Percentiles rank a stretch among this genome's conserved stretches.
phyloP scores from a whole-genome alignment of 2,113 vertebrate genomes.

The Pterocles gutturalis region DNA sequence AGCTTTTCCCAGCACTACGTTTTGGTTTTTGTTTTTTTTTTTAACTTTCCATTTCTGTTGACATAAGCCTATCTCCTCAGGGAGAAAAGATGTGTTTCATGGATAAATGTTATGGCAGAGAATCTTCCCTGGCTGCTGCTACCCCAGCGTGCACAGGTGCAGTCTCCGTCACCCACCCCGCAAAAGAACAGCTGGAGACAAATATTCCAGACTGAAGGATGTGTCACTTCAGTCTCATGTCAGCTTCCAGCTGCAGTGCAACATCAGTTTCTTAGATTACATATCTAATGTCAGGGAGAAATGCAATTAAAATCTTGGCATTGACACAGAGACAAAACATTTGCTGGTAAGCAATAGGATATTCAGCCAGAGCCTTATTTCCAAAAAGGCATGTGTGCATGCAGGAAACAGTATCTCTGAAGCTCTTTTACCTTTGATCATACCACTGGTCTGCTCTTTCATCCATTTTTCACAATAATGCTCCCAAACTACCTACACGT shows the following conservation, averaged over 20 bases:
- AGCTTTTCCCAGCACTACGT: neutral
- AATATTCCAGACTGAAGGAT: constrained; percentile 4
- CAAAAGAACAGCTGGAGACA: constrained; percentile 35
- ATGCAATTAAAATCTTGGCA: constrained; percentile 43
- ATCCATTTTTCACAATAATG: neutral
- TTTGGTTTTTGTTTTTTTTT: neutral
- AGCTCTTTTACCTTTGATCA: neutral
- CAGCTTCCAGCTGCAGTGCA: constrained; percentile 27
- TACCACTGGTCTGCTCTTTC: neutral
- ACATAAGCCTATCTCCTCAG: constrained; percentile 36
- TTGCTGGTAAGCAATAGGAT: neutral
- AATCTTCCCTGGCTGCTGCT: constrained; percentile 22
- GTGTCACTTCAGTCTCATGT: neutral
- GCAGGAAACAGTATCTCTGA: neutral
- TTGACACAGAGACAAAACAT: neutral
- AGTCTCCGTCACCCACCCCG: accelerated
- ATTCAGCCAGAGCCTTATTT: neutral
- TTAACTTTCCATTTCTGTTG: constrained; percentile 46
- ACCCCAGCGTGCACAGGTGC: neutral
- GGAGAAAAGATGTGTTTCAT: constrained; percentile 23
- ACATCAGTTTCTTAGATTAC: constrained; percentile 3
- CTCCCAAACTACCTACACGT: accelerated
- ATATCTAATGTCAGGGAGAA: constrained; percentile 12
- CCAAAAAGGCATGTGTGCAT: neutral
- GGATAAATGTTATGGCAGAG: constrained; percentile 40